Percentiles rank a stretch among this genome's conserved stretches.
These are phyloP conservation scores for Dromius quadrimaculatus DNA, from an alignment of 2,888 invertebrate genomes.

Conservation along the genomic window DNA sequence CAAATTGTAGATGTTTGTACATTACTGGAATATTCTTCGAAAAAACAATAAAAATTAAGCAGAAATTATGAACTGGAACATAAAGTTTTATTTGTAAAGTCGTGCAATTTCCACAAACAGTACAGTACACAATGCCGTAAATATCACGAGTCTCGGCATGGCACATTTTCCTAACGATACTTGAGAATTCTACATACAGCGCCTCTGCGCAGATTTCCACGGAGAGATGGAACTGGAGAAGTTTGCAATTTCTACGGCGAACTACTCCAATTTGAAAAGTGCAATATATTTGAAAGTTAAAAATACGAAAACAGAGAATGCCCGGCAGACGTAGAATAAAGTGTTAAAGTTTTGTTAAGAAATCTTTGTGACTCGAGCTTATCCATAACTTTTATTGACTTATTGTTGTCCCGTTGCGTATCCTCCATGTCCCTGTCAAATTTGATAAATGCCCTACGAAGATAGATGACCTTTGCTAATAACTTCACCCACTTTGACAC, in stretches of 20 bases:
- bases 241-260: slow-evolving; percentile 40
- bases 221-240: slow-evolving; percentile 35
- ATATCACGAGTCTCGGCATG: background rate
- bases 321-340: slow-evolving; percentile 47
- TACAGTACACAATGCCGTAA: slow-evolving; percentile 15
- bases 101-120: slow-evolving; percentile 7
- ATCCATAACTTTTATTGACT: slow-evolving; percentile 52
- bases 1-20: too few relatives aligned
- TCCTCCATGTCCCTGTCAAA: slow-evolving; percentile 43
- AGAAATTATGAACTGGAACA: slow-evolving; percentile 16
- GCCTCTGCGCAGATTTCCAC: slow-evolving; percentile 22
- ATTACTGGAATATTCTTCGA: background rate
- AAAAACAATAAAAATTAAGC: slow-evolving; percentile 1
- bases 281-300: slow-evolving; percentile 60
- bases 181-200: slow-evolving; percentile 30
- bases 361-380: slow-evolving; percentile 49
- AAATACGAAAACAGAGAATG: slow-evolving; percentile 54
- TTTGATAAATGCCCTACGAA: slow-evolving; percentile 38
- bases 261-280: slow-evolving; percentile 59
- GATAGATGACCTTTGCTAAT: background rate
- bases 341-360: slow-evolving; percentile 52
- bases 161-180: slow-evolving; percentile 33
- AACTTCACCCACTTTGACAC: background rate
- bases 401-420: slow-evolving; percentile 47
- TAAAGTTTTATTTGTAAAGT: slow-evolving; percentile 25